Percentiles rank a stretch among this genome's conserved stretches.
Conservation (phyloP, 1,140 invertebrate genomes). For the Lerema accius region DNA sequence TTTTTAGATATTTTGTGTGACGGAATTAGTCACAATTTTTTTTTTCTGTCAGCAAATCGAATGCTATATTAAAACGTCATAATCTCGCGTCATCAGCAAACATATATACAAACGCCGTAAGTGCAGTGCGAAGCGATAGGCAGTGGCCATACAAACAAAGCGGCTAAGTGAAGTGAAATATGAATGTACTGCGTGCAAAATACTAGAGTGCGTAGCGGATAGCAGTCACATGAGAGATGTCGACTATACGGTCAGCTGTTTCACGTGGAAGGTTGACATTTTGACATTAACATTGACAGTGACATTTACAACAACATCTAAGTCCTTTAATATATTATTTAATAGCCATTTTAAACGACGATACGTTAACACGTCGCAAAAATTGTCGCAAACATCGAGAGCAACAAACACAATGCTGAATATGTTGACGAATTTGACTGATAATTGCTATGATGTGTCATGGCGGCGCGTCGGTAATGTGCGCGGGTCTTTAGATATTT, state of each 20-base stretch:
- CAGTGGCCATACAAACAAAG: slow-evolving; percentile 42
- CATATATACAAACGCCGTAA: slow-evolving; percentile 8
- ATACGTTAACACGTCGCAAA: no score
- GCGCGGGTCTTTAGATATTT: background rate
- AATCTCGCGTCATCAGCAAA: slow-evolving; percentile 1
- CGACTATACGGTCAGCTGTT: slow-evolving; percentile 59
- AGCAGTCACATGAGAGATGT: slow-evolving; percentile 81
- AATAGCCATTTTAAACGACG: no score
- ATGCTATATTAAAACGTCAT: background rate
- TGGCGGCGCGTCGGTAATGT: background rate
- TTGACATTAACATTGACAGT: no score
- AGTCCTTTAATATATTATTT: no score
- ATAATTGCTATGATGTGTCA: background rate
- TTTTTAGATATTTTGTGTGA: no score
- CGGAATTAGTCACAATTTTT: no score
- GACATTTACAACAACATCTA: no score
- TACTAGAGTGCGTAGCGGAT: slow-evolving; percentile 39
- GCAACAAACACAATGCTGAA: no score
- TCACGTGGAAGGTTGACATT: slow-evolving; percentile 15
- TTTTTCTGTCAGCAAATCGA: background rate
- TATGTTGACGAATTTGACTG: no score
- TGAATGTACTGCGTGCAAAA: slow-evolving; percentile 67
- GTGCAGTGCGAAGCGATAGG: slow-evolving; percentile 43
- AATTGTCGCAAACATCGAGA: background rate
- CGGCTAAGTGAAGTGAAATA: slow-evolving; percentile 46